Percentiles rank a stretch among this genome's conserved stretches.
Evolutionary conservation across 2,113 vertebrate genomes (phyloP).

Genomic region (Osmerus mordax): DNA sequence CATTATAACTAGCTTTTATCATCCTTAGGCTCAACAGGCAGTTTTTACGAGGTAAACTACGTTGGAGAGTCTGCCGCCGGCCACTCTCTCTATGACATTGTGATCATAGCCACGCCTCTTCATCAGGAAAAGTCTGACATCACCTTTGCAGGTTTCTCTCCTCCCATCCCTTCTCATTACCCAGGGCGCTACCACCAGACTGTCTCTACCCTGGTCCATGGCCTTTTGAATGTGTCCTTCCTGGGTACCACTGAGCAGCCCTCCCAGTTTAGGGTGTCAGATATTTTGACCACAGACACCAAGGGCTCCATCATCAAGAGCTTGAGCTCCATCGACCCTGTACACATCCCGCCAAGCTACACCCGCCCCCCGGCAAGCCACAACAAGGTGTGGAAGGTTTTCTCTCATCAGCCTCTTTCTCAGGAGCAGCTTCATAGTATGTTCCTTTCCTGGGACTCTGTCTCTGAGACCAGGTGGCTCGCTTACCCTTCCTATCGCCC

Average conservation of each 20-base stretch:
- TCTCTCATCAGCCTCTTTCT: slow-evolving; percentile 73
- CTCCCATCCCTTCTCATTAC: slow-evolving; percentile 73
- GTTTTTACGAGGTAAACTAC: slow-evolving; percentile 80
- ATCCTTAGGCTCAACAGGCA: slow-evolving; percentile 66
- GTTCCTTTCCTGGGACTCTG: slow-evolving; percentile 78
- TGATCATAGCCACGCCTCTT: slow-evolving; percentile 85
- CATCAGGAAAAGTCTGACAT: slow-evolving; percentile 79
- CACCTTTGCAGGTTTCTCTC: slow-evolving; percentile 81
- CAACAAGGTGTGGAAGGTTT: slow-evolving; percentile 82
- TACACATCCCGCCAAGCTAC: slow-evolving; percentile 48
- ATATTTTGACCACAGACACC: slow-evolving; percentile 76
- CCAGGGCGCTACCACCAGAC: slow-evolving; percentile 74
- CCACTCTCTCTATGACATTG: slow-evolving; percentile 80
- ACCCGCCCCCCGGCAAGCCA: slow-evolving; percentile 34
- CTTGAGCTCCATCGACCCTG: slow-evolving; percentile 67
- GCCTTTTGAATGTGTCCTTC: slow-evolving; percentile 79
- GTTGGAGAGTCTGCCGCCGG: slow-evolving; percentile 67
- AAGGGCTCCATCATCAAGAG: slow-evolving; percentile 74
- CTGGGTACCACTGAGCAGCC: slow-evolving; percentile 67
- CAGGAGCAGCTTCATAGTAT: slow-evolving; percentile 74
- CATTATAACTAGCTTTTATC: no score
- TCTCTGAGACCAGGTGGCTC: slow-evolving; percentile 77
- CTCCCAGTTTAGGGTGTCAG: slow-evolving; percentile 60
- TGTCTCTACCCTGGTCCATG: slow-evolving; percentile 81
- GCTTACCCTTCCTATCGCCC: slow-evolving; percentile 81